A percentile compares a stretch with the other conserved stretches of the same genome.
These are phyloP conservation scores for Limosa lapponica DNA, from an alignment of 2,797 vertebrate species.

Conservation along the genomic window DNA sequence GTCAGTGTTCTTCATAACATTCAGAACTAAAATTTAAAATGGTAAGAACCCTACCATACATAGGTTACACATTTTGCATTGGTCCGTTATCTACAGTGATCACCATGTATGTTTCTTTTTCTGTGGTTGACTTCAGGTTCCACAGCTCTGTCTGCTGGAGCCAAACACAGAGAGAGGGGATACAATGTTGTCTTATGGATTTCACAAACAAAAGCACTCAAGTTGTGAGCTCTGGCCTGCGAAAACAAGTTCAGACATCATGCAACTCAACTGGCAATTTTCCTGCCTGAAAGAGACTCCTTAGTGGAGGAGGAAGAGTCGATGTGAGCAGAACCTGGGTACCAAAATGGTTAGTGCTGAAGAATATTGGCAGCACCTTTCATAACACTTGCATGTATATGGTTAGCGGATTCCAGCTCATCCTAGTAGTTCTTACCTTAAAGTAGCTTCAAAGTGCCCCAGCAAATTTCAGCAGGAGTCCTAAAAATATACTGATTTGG, in stretches of 20 bases:
- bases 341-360: fast-evolving
- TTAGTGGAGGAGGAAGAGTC: not conserved
- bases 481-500: not conserved
- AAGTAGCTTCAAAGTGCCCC: not conserved
- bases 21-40: not conserved
- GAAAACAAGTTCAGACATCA: not conserved
- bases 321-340: not conserved
- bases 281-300: not conserved
- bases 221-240: not conserved
- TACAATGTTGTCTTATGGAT: fast-evolving
- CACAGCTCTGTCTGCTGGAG: not conserved
- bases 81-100: not conserved
- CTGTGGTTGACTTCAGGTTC: not conserved
- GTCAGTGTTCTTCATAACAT: not conserved
- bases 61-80: not conserved
- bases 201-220: not conserved
- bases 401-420: not conserved
- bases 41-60: not conserved
- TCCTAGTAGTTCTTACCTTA: not conserved
- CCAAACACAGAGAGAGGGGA: not conserved
- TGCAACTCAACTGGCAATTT: not conserved
- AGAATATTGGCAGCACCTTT: not conserved
- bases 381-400: not conserved
- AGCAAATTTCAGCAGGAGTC: not conserved
- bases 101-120: fast-evolving